Percentiles rank a stretch among this genome's conserved stretches.
phyloP scores from a whole-genome alignment of 53 echinoderm and acorn worm genomes.

The Apostichopus leukothele region DNA sequence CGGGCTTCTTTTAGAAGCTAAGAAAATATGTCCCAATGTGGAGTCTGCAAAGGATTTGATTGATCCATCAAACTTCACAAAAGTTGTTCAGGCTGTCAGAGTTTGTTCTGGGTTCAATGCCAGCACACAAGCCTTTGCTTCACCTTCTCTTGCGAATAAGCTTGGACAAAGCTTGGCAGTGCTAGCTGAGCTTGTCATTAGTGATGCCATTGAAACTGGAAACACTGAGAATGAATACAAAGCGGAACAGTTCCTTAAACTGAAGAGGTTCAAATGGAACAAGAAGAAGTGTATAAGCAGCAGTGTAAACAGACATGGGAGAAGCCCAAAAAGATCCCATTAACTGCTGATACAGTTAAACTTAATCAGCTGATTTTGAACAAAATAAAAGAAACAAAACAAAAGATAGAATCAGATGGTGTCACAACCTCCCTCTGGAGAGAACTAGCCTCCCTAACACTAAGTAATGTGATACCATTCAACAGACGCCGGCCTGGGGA shows the following conservation, averaged over 20 bases:
- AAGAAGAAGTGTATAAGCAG: constrained; percentile 19
- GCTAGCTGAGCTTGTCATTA: constrained; percentile 31
- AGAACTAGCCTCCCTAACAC: neutral
- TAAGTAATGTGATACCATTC: constrained; percentile 31
- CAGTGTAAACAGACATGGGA: constrained; percentile 6
- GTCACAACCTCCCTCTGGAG: neutral
- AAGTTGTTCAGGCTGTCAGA: constrained; percentile 42
- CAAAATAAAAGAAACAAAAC: neutral
- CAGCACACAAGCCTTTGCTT: constrained; percentile 29
- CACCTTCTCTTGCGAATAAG: constrained; percentile 46
- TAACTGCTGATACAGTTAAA: constrained; percentile 46
- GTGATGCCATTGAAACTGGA: constrained; percentile 23
- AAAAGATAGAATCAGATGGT: neutral
- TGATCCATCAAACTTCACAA: constrained; percentile 34
- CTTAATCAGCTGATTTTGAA: constrained; percentile 31
- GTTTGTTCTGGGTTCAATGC: constrained; percentile 17
- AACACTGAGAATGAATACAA: constrained; percentile 12
- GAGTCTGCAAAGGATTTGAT: constrained; percentile 19
- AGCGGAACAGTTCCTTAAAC: constrained; percentile 36
- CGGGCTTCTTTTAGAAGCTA: neutral
- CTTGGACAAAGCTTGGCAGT: constrained; percentile 43
- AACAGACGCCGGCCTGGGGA: constrained; percentile 40
- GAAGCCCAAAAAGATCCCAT: constrained; percentile 29
- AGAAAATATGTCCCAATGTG: neutral
- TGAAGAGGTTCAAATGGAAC: constrained; percentile 42